A percentile compares a stretch with the other conserved stretches of the same genome.
phyloP scores from a whole-genome alignment of 1,140 invertebrate species.

The Drosophila sucinea region DNA sequence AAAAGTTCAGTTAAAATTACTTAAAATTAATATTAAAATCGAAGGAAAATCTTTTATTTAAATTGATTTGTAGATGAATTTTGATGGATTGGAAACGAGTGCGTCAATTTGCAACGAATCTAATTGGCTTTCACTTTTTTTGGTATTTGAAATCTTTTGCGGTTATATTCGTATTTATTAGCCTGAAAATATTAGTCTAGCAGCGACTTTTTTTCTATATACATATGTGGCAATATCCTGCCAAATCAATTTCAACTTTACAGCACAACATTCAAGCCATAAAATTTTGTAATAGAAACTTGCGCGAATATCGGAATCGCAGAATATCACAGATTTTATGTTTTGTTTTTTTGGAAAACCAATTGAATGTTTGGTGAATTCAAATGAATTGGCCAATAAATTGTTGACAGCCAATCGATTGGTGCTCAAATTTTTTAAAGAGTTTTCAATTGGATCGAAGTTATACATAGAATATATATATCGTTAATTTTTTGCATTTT shows the following conservation, averaged over 20 bases:
- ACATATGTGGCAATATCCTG: background rate
- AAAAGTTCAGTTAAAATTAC: no score
- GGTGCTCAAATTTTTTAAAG: slow-evolving; percentile 24
- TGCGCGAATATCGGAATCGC: slow-evolving; percentile 13
- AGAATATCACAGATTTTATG: background rate
- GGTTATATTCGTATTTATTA: background rate
- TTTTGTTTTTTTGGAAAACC: slow-evolving; percentile 2
- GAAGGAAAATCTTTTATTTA: no score
- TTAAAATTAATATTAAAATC: no score
- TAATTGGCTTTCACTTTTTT: slow-evolving; percentile 15
- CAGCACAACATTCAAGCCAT: slow-evolving; percentile 47
- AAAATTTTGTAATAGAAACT: slow-evolving; percentile 46
- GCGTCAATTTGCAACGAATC: slow-evolving; percentile 20
- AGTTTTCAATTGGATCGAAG: slow-evolving; percentile 22
- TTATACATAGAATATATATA: background rate
- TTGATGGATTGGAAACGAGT: no score
- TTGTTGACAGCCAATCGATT: slow-evolving; percentile 38
- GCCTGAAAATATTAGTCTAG: background rate
- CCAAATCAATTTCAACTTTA: slow-evolving; percentile 51
- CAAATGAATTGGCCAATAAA: slow-evolving; percentile 54
- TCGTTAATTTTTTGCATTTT: slow-evolving; percentile 24
- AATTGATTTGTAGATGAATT: no score
- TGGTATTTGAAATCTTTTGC: background rate
- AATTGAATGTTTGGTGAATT: slow-evolving; percentile 46
- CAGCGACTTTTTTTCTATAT: background rate